Percentiles rank a stretch among this genome's conserved stretches.
Conservation (phyloP, 2,888 invertebrate species). For the Polia nebulosa region DNA sequence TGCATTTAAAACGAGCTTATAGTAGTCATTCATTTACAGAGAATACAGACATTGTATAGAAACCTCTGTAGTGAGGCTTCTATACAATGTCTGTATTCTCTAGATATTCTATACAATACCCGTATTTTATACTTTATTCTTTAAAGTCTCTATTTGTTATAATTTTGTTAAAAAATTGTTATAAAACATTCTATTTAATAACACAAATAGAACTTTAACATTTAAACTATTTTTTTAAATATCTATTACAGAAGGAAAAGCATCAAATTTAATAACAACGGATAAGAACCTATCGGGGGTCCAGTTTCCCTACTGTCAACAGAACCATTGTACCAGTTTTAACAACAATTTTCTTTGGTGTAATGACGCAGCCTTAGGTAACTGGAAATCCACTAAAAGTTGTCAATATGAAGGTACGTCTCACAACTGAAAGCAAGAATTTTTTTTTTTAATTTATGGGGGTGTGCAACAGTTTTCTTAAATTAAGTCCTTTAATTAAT, state of each 20-base stretch:
- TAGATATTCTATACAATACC: too few relatives aligned
- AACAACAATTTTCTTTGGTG: slow-evolving; percentile 12
- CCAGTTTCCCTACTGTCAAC: slow-evolving; percentile 17
- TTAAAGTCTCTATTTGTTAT: too few relatives aligned
- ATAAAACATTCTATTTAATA: too few relatives aligned
- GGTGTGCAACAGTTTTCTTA: too few relatives aligned
- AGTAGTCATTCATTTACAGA: too few relatives aligned
- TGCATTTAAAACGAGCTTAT: too few relatives aligned
- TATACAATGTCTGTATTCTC: too few relatives aligned
- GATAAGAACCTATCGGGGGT: slow-evolving; percentile 14
- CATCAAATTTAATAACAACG: slow-evolving; percentile 15
- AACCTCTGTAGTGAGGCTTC: too few relatives aligned
- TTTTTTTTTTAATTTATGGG: neutral
- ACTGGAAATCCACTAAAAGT: slow-evolving; percentile 35
- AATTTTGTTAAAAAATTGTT: too few relatives aligned
- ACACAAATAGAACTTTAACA: neutral
- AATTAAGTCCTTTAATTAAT: too few relatives aligned
- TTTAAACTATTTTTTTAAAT: neutral
- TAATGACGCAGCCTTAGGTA: slow-evolving; percentile 1
- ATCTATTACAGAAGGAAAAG: slow-evolving; percentile 44
- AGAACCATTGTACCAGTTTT: slow-evolving; percentile 13
- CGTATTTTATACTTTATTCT: too few relatives aligned
- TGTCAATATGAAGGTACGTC: slow-evolving; percentile 51
- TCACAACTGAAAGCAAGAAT: neutral
- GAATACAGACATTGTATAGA: too few relatives aligned